These are phyloP conservation scores for Orchesellides sinensis DNA, from an alignment of 2,888 invertebrate species.

Conservation along the genomic window DNA sequence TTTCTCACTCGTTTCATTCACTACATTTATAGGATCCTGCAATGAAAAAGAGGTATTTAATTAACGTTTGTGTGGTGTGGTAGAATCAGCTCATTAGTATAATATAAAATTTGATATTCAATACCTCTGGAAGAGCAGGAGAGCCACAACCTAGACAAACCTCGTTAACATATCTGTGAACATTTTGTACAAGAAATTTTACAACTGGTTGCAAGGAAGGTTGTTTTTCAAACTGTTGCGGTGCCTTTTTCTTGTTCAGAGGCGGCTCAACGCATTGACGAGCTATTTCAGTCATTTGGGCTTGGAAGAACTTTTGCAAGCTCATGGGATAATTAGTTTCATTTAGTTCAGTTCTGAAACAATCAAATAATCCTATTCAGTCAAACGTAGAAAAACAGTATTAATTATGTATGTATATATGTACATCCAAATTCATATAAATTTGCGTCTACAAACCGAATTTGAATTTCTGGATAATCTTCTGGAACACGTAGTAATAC, in stretches of 20 bases:
- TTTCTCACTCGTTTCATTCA: slow-evolving; percentile 80
- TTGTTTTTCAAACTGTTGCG: slow-evolving; percentile 80
- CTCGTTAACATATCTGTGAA: slow-evolving; percentile 82
- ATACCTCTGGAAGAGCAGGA: slow-evolving; percentile 81
- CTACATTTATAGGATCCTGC: slow-evolving; percentile 78
- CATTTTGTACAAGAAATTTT: slow-evolving; percentile 82
- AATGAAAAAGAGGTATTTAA: too few relatives aligned
- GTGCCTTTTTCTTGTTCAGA: slow-evolving; percentile 79
- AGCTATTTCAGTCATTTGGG: slow-evolving; percentile 84
- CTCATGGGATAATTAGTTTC: slow-evolving; percentile 83
- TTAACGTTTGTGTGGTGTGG: background rate
- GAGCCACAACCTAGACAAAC: slow-evolving; percentile 82
- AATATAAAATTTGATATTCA: slow-evolving; percentile 74
- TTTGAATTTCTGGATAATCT: slow-evolving; percentile 80
- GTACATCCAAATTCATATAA: too few relatives aligned
- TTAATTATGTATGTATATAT: background rate
- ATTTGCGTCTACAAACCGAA: slow-evolving; percentile 19
- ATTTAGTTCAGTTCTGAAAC: slow-evolving; percentile 80
- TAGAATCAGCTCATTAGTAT: background rate
- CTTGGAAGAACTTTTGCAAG: slow-evolving; percentile 81
- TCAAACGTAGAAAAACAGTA: slow-evolving; percentile 68
- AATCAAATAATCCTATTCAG: slow-evolving; percentile 38
- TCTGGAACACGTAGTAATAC: slow-evolving; percentile 82
- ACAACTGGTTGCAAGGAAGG: slow-evolving; percentile 82
- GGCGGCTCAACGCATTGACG: slow-evolving; percentile 85